Evolutionary conservation across 1,140 invertebrate species (phyloP).

Genomic region (Heliconius himera): DNA sequence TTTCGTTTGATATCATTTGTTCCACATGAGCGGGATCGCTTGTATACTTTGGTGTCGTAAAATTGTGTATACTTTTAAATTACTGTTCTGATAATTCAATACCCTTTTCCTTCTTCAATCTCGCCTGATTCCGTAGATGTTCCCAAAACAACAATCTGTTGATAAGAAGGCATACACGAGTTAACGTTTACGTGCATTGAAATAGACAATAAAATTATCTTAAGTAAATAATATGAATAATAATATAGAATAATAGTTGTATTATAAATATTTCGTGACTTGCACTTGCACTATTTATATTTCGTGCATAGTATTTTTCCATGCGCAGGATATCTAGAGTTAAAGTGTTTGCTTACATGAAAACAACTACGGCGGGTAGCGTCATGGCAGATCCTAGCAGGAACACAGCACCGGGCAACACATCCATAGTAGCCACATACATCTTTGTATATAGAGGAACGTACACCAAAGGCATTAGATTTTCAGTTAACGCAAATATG

Average conservation of each 20-base stretch:
- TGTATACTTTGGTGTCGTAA: slow-evolving; percentile 20
- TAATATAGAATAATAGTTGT: slow-evolving; percentile 10
- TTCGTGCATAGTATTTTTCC: neutral
- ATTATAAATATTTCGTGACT: neutral
- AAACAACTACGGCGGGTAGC: slow-evolving; percentile 85
- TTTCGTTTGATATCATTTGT: slow-evolving; percentile 22
- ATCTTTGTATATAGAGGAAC: slow-evolving; percentile 86
- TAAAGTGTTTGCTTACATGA: slow-evolving; percentile 77
- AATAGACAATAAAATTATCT: neutral
- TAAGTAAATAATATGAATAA: slow-evolving; percentile 19
- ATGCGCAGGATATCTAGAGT: neutral
- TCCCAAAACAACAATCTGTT: slow-evolving; percentile 57
- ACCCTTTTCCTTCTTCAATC: slow-evolving; percentile 25
- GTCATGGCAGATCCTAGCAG: slow-evolving; percentile 85
- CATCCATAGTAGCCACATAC: slow-evolving; percentile 85
- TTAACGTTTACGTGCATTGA: neutral
- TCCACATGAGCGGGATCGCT: slow-evolving; percentile 25
- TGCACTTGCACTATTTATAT: neutral
- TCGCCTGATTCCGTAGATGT: slow-evolving; percentile 45
- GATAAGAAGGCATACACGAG: neutral
- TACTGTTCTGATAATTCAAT: slow-evolving; percentile 28
- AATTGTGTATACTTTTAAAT: slow-evolving; percentile 20
- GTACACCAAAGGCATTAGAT: slow-evolving; percentile 86
- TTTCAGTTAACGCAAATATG: slow-evolving; percentile 85
- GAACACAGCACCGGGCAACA: slow-evolving; percentile 86